phyloP scores from a whole-genome alignment of 2,888 invertebrate genomes.

The Plagodis dolabraria region DNA sequence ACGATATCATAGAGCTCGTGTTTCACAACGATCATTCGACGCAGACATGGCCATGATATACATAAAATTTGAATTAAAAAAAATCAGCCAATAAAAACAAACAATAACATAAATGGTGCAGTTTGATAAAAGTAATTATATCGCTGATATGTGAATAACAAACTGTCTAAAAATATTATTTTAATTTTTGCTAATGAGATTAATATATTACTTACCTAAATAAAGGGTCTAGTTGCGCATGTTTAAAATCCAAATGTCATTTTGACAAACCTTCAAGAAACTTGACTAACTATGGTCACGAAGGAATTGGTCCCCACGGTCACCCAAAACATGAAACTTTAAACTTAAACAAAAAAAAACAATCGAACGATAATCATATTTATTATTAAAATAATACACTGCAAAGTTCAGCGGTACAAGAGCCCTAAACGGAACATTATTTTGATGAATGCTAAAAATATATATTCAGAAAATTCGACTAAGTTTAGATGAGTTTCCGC shows the following conservation, averaged over 20 bases:
- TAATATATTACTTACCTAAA: too few relatives aligned
- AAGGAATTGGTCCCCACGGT: too few relatives aligned
- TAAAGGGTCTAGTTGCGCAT: too few relatives aligned
- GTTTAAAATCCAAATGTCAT: too few relatives aligned
- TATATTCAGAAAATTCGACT: too few relatives aligned
- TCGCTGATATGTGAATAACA: not conserved
- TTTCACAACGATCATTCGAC: slow-evolving; percentile 32
- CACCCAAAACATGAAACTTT: too few relatives aligned
- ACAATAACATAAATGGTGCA: not conserved
- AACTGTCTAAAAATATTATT: not conserved
- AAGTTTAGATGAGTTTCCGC: too few relatives aligned
- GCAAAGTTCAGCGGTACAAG: slow-evolving; percentile 10
- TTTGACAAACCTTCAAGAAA: too few relatives aligned
- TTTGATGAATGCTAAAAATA: too few relatives aligned
- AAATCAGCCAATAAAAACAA: not conserved
- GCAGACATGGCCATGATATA: slow-evolving; percentile 11
- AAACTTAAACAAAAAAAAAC: slow-evolving; percentile 10
- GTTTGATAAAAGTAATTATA: not conserved
- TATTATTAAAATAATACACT: slow-evolving; percentile 4
- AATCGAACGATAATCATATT: slow-evolving; percentile 6
- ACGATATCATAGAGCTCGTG: slow-evolving; percentile 28
- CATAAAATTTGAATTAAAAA: not conserved
- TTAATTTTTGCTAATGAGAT: too few relatives aligned
- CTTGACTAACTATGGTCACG: too few relatives aligned
- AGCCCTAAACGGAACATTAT: slow-evolving; percentile 4